Evolutionary conservation across 2,888 invertebrate species (phyloP).

Genomic region (Leptinotarsa tumamoca): DNA sequence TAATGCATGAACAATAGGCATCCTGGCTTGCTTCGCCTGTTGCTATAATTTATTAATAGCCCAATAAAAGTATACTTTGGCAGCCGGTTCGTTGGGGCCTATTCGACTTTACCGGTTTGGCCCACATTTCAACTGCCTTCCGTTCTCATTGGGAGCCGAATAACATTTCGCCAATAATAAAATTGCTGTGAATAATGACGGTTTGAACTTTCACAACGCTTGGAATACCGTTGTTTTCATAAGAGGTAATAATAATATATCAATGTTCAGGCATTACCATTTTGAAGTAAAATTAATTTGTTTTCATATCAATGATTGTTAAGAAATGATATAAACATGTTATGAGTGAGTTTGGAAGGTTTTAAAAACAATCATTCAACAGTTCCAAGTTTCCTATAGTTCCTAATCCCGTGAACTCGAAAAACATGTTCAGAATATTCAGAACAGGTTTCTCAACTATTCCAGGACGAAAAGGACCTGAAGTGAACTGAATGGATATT

Average conservation of each 20-base stretch:
- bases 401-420: too few relatives aligned
- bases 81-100: slow-evolving; percentile 40
- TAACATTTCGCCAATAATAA: slow-evolving; percentile 53
- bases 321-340: background rate
- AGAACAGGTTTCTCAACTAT: too few relatives aligned
- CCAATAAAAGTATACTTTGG: slow-evolving; percentile 65
- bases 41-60: slow-evolving; percentile 68
- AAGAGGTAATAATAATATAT: slow-evolving; percentile 13
- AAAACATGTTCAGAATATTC: too few relatives aligned
- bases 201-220: slow-evolving; percentile 58
- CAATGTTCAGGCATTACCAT: background rate
- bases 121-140: slow-evolving; percentile 57
- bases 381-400: too few relatives aligned
- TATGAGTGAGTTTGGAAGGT: too few relatives aligned
- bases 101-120: slow-evolving; percentile 22
- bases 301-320: background rate
- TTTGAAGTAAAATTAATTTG: background rate
- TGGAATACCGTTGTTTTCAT: slow-evolving; percentile 54
- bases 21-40: slow-evolving; percentile 64
- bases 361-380: too few relatives aligned
- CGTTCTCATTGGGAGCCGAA: slow-evolving; percentile 57
- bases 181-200: slow-evolving; percentile 60
- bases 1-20: slow-evolving; percentile 67
- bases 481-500: too few relatives aligned
- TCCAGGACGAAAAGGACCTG: too few relatives aligned